Conservation (phyloP, 2,113 vertebrate genomes). For the Telmatochromis sp. region DNA sequence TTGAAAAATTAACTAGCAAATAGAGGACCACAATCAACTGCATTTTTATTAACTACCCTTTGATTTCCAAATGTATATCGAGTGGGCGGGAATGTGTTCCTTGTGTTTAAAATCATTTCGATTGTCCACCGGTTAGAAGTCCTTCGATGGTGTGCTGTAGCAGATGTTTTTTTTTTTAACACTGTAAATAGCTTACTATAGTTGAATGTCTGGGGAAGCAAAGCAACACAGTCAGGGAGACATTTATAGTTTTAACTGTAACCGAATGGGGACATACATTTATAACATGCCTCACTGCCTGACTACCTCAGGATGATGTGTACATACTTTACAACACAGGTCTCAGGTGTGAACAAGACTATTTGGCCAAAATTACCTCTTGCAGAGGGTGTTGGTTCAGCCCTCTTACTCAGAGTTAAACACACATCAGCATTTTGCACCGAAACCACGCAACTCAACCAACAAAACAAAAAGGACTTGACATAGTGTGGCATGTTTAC, state of each 20-base stretch:
- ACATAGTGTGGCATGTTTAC: slow-evolving; percentile 7
- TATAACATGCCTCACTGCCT: neutral
- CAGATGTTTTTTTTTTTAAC: neutral
- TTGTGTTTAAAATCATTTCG: neutral
- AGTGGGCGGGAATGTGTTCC: neutral
- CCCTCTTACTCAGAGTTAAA: neutral
- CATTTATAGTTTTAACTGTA: neutral
- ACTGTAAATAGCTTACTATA: neutral
- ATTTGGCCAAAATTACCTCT: neutral
- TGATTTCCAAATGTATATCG: neutral
- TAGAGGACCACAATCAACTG: neutral
- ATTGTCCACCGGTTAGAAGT: neutral
- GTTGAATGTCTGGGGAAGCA: neutral
- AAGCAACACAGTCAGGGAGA: neutral
- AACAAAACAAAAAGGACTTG: neutral
- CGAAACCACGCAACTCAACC: neutral
- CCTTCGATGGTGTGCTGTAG: neutral
- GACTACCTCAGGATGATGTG: neutral
- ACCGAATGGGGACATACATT: neutral
- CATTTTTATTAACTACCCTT: neutral
- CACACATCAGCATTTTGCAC: neutral
- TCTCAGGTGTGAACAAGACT: neutral
- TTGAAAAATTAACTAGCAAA: neutral
- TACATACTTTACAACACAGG: neutral
- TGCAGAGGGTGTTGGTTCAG: neutral